A percentile compares a stretch with the other conserved stretches of the same genome.
phyloP scores from a whole-genome alignment of 1,140 invertebrate genomes.

The Yoshiicerus persimilis region DNA sequence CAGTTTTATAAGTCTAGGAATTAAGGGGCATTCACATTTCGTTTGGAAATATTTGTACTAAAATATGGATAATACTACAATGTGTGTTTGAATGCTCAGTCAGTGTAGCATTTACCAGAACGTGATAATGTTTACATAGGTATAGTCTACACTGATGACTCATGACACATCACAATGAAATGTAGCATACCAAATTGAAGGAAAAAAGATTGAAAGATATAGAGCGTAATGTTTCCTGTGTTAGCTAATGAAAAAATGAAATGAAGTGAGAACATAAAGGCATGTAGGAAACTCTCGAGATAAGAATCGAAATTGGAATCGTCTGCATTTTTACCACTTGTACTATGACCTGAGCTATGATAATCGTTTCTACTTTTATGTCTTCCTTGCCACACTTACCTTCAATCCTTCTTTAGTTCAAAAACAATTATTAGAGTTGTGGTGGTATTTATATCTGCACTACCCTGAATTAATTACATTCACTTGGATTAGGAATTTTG shows the following conservation, averaged over 20 bases:
- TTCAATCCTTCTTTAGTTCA: not conserved
- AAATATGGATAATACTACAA: too few species aligned
- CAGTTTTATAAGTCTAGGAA: too few species aligned
- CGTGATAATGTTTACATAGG: not conserved
- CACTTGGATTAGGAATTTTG: too few species aligned
- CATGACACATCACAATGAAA: not conserved
- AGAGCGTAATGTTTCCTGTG: not conserved
- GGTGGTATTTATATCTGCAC: too few species aligned
- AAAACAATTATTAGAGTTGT: not conserved
- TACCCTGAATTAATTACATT: too few species aligned
- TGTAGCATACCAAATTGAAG: not conserved
- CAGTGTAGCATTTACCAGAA: not conserved
- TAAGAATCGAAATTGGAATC: conserved; percentile 13
- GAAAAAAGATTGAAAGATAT: not conserved
- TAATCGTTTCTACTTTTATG: not conserved
- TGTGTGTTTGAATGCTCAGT: not conserved
- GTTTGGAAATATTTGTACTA: too few species aligned
- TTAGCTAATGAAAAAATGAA: not conserved
- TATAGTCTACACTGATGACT: too few species aligned
- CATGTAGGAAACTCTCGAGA: not conserved
- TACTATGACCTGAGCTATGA: not conserved
- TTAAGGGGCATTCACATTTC: too few species aligned
- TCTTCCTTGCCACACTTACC: not conserved
- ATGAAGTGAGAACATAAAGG: not conserved
- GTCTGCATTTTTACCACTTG: not conserved